Percentiles rank a stretch among this genome's conserved stretches.
Conservation (phyloP, 2,888 invertebrate genomes). For the Agrotis clavis region DNA sequence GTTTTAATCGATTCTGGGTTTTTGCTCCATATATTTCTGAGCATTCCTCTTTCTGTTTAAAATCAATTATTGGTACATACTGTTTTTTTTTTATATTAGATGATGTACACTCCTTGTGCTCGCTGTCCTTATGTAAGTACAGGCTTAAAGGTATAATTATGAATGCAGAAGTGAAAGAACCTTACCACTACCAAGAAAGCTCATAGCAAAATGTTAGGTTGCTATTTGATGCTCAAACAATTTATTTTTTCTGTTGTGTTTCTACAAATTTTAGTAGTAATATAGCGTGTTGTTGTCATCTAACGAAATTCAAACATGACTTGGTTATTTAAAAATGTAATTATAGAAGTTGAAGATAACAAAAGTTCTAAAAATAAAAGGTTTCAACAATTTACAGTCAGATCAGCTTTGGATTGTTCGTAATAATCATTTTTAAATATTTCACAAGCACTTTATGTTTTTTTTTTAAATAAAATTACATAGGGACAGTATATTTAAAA, state of each 20-base stretch:
- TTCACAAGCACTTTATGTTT: background rate
- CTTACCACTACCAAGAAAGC: background rate
- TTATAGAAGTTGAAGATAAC: no score
- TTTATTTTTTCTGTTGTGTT: background rate
- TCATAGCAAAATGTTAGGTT: background rate
- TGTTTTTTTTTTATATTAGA: no score
- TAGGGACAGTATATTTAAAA: background rate
- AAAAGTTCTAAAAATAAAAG: slow-evolving; percentile 13
- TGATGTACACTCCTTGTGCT: no score
- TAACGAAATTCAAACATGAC: background rate
- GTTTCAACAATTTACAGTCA: slow-evolving; percentile 45
- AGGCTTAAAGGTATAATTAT: no score
- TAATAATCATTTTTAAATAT: slow-evolving; percentile 50
- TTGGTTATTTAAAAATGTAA: background rate
- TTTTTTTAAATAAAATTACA: background rate
- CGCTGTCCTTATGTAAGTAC: no score
- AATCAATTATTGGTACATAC: no score
- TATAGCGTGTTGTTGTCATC: background rate
- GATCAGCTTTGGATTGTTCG: slow-evolving; percentile 68
- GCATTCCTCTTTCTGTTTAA: no score
- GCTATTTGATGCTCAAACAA: background rate
- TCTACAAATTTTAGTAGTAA: no score
- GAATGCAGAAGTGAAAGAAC: no score
- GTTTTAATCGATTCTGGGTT: no score
- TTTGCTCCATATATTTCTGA: no score